A percentile compares a stretch with the other conserved stretches of the same genome.
Evolutionary conservation across 2,113 vertebrate species (phyloP).

Genomic region (Catharus minimus): DNA sequence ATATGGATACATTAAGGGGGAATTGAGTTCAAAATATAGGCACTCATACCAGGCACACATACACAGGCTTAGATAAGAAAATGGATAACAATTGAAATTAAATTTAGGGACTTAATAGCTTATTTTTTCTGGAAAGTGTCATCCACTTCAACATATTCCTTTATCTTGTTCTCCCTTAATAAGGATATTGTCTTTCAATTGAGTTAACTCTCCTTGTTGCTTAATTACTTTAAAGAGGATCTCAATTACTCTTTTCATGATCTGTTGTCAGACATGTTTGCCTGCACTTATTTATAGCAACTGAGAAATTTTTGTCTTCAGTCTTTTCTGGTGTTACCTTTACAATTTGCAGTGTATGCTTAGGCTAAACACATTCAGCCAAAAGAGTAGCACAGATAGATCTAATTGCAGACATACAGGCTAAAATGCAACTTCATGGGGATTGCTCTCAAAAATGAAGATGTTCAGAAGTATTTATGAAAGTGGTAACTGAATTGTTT

Average conservation of each 20-base stretch:
- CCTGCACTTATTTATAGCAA: not conserved
- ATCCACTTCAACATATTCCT: not conserved
- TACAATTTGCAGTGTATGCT: not conserved
- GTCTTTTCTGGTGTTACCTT: not conserved
- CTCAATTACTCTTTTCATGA: slow-evolving; percentile 7
- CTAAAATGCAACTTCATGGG: not conserved
- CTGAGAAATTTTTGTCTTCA: not conserved
- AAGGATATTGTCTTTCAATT: slow-evolving; percentile 49
- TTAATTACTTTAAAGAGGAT: not conserved
- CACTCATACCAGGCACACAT: not conserved
- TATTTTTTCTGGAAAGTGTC: slow-evolving; percentile 35
- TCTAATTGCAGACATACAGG: not conserved
- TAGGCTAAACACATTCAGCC: not conserved
- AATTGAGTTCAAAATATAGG: not conserved
- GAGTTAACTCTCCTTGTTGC: slow-evolving; percentile 13
- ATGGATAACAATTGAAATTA: not conserved
- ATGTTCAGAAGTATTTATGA: not conserved
- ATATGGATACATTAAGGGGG: not conserved
- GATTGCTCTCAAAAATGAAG: not conserved
- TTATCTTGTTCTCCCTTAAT: slow-evolving; percentile 11
- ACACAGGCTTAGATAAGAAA: not conserved
- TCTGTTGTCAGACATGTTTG: not conserved
- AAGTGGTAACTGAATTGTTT: not conserved
- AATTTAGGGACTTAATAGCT: not conserved
- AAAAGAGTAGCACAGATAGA: not conserved